Percentiles rank a stretch among this genome's conserved stretches.
Evolutionary conservation across 2,797 vertebrate species (phyloP).

Genomic region (Loriculus beryllinus): DNA sequence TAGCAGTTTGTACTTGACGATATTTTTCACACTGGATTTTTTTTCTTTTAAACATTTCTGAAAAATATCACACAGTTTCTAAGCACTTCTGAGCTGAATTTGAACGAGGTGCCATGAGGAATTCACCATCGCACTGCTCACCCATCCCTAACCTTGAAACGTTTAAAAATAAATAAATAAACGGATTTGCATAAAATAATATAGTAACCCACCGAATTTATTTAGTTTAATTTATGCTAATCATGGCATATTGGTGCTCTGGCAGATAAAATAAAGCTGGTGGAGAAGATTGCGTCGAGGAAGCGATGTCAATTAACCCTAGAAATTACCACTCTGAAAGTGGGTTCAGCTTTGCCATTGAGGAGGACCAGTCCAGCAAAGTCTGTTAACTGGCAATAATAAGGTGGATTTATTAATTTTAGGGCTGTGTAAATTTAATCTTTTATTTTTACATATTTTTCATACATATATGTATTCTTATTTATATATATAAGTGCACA

Average conservation of each 20-base stretch:
- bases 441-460: background rate
- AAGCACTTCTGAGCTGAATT: constrained; percentile 9
- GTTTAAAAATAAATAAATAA: constrained; percentile 69
- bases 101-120: constrained; percentile 43
- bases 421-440: background rate
- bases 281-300: constrained; percentile 67
- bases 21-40: constrained; percentile 57
- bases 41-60: constrained; percentile 46
- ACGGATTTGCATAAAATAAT: constrained; percentile 72
- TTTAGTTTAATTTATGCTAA: constrained; percentile 80
- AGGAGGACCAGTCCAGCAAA: constrained; percentile 60
- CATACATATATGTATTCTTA: background rate
- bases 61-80: constrained; percentile 46
- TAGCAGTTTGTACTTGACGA: constrained; percentile 12
- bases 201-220: constrained; percentile 73
- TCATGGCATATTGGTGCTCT: constrained; percentile 70
- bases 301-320: constrained; percentile 77
- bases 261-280: constrained; percentile 77
- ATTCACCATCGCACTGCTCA: constrained; percentile 35
- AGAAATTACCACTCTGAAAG: constrained; percentile 66
- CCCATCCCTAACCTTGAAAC: constrained; percentile 67
- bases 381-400: constrained; percentile 66
- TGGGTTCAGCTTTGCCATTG: constrained; percentile 51
- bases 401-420: constrained; percentile 59
- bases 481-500: background rate